These are phyloP conservation scores for Trinorchestia longiramus DNA, from an alignment of 1,140 invertebrate species.

Conservation along the genomic window DNA sequence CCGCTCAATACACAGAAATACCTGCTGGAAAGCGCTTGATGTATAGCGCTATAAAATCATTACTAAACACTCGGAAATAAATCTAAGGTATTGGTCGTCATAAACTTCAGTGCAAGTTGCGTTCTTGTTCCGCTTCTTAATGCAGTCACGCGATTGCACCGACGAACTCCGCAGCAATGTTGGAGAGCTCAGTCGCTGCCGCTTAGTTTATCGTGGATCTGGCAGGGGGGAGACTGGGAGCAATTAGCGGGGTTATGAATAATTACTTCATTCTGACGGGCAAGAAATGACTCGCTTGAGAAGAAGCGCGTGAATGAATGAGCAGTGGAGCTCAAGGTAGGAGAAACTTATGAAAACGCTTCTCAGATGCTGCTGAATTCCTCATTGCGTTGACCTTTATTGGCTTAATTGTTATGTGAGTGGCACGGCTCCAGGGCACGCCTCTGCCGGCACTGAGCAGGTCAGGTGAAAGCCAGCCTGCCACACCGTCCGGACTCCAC, in stretches of 20 bases:
- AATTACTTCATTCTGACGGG: not conserved
- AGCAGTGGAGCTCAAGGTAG: not conserved
- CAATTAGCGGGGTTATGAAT: not conserved
- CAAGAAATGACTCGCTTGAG: slow-evolving; percentile 6
- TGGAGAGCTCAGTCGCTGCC: not conserved
- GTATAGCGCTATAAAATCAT: too few species aligned
- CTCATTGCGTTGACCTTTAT: not conserved
- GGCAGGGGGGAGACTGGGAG: not conserved
- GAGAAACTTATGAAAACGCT: not conserved
- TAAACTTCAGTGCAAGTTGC: not conserved
- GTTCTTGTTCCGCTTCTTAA: not conserved
- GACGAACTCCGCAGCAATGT: not conserved
- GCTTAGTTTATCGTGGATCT: not conserved
- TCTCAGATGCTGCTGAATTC: not conserved
- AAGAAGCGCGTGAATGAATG: not conserved
- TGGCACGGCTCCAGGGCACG: too few species aligned
- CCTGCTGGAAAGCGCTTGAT: too few species aligned
- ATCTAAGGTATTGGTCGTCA: not conserved
- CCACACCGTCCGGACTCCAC: not conserved
- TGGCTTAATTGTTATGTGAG: not conserved
- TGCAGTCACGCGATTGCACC: not conserved
- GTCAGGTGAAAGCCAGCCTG: not conserved
- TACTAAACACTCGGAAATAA: too few species aligned
- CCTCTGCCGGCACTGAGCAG: too few species aligned
- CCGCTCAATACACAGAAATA: too few species aligned